phyloP scores from a whole-genome alignment of 2,113 vertebrate species.

The Thymallus thymallus region DNA sequence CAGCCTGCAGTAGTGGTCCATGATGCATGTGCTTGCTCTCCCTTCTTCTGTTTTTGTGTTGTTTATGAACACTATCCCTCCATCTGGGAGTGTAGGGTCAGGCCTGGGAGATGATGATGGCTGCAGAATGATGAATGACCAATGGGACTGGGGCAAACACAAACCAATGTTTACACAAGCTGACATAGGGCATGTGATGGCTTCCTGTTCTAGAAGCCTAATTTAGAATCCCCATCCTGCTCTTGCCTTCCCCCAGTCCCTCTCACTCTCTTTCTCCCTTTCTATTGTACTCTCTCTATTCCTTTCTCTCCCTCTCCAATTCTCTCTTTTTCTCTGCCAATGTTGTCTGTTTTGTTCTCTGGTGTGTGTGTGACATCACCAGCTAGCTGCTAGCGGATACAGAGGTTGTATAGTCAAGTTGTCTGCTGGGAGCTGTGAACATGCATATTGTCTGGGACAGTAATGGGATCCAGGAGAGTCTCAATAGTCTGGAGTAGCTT shows the following conservation, averaged over 20 bases:
- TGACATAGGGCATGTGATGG: constrained; percentile 17
- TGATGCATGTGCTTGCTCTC: background rate
- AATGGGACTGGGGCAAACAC: constrained; percentile 18
- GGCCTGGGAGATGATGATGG: background rate
- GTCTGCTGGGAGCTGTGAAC: too few relatives aligned
- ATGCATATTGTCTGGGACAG: background rate
- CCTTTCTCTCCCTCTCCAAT: too few relatives aligned
- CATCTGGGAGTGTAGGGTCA: background rate
- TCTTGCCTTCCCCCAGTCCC: background rate
- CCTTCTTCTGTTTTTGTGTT: background rate
- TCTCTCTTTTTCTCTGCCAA: too few relatives aligned
- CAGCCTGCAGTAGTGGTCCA: background rate
- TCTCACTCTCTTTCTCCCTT: too few relatives aligned
- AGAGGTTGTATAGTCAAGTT: too few relatives aligned
- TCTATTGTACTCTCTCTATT: too few relatives aligned
- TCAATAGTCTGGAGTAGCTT: background rate
- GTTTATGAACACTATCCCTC: background rate
- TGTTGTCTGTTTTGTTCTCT: too few relatives aligned
- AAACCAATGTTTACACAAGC: constrained; percentile 33
- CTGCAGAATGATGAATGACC: constrained; percentile 25
- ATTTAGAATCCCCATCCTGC: background rate
- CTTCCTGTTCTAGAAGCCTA: constrained; percentile 15
- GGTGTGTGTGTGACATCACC: too few relatives aligned
- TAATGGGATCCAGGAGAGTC: background rate
- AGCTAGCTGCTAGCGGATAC: too few relatives aligned